Base-by-base conservation (phyloP, 2,797 vertebrate species). In the Sebastes iracundus region DNA sequence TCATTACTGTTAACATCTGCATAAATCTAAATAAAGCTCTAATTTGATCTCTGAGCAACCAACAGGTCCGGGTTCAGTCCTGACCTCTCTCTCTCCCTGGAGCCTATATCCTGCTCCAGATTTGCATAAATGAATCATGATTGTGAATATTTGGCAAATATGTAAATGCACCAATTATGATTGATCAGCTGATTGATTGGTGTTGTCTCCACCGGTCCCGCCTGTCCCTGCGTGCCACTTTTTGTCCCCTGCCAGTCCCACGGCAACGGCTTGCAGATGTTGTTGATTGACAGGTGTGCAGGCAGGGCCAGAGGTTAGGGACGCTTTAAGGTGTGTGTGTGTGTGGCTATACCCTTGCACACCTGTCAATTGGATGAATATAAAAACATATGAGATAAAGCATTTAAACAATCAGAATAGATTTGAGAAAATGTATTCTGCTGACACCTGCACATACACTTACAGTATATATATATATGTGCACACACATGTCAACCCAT, bases 21-120 rank as follows among this genome's bases (percentile, higher is more conserved):
- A 94, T 94, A 92, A 91, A 95, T 95, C 91, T 93, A 91, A 94
- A 93, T 94, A 94, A 92, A 88, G 70, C 82, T 88, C 83, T 90
- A 90, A 92, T 93, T 92, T 88, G 85, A 90, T 90, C 84, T 80
- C 71, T 80, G 70, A 66, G 63, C 73, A 73, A 74, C 84, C 86
- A 88, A 81, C 87, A 87, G 81, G 87, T 91, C 82, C 63, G 11
- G 77, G 53, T 84, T 88, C 64, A 75, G 79, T 42, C 18, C 83
- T 92, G 88, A 93, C 88, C 92, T 64, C 72, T 70, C 53, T 69
- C 79, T 56, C 80, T 81, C 88, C 78, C 93, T 28, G 61, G 84
- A 79, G 87, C 75, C 46, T 20, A 46, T 46, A 49, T 75, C 68
- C 80, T 16, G 25, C 66, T 61, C 74, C 35, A 46, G 8, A 89